Conservation (phyloP, 2,113 vertebrate species). For the Ictalurus furcatus region DNA sequence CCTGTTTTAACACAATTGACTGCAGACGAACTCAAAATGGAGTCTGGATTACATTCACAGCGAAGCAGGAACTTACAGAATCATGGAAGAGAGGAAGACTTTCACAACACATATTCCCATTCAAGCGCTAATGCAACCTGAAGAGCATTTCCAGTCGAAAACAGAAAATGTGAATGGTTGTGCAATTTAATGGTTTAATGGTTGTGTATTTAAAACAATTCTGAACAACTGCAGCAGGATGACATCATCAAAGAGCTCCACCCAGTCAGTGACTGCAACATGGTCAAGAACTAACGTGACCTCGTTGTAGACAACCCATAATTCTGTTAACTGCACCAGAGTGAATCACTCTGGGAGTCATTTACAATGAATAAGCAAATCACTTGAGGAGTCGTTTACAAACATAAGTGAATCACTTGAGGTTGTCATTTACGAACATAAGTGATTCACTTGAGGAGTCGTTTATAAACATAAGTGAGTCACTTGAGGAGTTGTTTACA, state of each 20-base stretch:
- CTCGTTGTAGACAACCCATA: not conserved
- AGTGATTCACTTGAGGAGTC: not conserved
- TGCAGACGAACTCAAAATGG: not conserved
- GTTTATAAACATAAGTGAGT: not conserved
- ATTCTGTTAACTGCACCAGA: not conserved
- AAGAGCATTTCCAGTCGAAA: not conserved
- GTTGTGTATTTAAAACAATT: not conserved
- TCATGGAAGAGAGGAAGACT: not conserved
- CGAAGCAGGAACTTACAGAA: not conserved
- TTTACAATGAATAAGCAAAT: not conserved
- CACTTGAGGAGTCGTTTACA: not conserved
- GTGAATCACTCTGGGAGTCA: not conserved
- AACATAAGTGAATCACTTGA: not conserved
- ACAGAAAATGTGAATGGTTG: not conserved
- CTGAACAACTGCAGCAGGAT: slow-evolving; percentile 1
- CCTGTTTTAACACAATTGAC: not conserved
- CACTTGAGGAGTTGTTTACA: not conserved
- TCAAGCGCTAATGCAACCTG: not conserved
- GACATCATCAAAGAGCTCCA: not conserved
- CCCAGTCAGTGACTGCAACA: not conserved
- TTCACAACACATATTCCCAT: not conserved
- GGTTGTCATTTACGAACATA: not conserved
- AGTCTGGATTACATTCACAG: not conserved
- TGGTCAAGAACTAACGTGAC: not conserved
- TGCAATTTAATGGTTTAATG: not conserved